Conservation (phyloP, 2,888 invertebrate species). For the Colostygia pectinataria region DNA sequence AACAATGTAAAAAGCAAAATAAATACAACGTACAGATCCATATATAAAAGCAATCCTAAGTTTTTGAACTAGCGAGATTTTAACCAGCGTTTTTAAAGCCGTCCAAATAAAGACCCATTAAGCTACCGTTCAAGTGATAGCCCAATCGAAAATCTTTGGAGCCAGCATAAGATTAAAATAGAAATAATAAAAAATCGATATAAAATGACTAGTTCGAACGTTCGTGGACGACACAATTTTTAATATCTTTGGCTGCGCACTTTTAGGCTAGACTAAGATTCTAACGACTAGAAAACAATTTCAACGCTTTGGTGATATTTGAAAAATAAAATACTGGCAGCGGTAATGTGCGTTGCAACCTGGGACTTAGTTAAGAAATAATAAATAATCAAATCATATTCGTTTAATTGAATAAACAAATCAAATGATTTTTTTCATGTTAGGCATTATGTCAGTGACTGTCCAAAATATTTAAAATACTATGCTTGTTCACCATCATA, state of each 20-base stretch:
- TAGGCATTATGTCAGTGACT: background rate
- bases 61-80: no score
- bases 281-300: conserved; percentile 32
- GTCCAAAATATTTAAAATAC: background rate
- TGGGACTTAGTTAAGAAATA: no score
- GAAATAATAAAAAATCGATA: conserved; percentile 14
- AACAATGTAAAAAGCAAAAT: conserved; percentile 7
- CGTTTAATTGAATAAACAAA: no score
- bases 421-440: no score
- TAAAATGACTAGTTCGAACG: conserved; percentile 70
- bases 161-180: background rate
- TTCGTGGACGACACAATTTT: conserved; percentile 40
- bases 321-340: conserved; percentile 11
- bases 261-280: conserved; percentile 53
- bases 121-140: no score
- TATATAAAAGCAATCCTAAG: no score
- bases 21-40: background rate
- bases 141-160: no score
- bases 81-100: no score
- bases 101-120: no score
- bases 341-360: background rate
- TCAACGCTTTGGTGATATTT: conserved; percentile 45
- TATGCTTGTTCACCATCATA: no score
- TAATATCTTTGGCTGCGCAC: conserved; percentile 59
- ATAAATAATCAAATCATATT: no score